phyloP scores from a whole-genome alignment of 2,888 invertebrate genomes.

The Mesorhabditis sp. region DNA sequence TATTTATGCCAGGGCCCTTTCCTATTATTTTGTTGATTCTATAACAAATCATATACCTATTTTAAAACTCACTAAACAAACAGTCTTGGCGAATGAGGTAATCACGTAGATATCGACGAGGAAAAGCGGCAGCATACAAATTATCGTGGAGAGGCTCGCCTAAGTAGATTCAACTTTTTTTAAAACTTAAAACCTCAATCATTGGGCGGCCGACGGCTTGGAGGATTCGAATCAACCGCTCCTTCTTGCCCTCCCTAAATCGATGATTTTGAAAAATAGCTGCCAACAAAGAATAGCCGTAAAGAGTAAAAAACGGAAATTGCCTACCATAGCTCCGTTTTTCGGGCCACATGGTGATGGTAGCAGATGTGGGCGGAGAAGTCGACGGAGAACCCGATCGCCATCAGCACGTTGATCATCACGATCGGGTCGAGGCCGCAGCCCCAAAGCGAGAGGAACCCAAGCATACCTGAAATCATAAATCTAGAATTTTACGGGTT shows the following conservation, averaged over 20 bases:
- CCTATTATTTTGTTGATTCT: no score
- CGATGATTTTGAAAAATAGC: slow-evolving; percentile 3
- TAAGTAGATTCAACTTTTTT: slow-evolving; percentile 11
- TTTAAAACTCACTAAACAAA: slow-evolving; percentile 21
- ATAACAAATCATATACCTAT: no score
- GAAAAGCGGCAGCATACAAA: slow-evolving; percentile 51
- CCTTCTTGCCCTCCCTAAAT: neutral
- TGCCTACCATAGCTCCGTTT: slow-evolving; percentile 13
- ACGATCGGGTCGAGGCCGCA: slow-evolving; percentile 49
- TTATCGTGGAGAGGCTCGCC: slow-evolving; percentile 48
- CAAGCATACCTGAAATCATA: slow-evolving; percentile 35
- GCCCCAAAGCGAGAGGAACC: slow-evolving; percentile 46
- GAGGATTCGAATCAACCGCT: slow-evolving; percentile 24
- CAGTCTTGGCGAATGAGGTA: slow-evolving; percentile 44
- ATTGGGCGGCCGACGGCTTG: slow-evolving; percentile 44
- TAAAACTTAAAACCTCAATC: slow-evolving; percentile 30
- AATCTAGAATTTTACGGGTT: neutral
- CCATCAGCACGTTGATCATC: slow-evolving; percentile 51
- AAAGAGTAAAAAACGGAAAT: slow-evolving; percentile 1
- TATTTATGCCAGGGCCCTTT: no score
- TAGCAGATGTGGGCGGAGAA: slow-evolving; percentile 92
- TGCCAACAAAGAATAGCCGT: slow-evolving; percentile 8
- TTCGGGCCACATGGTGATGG: slow-evolving; percentile 66
- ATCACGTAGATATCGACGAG: slow-evolving; percentile 49
- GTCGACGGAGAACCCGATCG: slow-evolving; percentile 87